Conservation (phyloP, 2,888 invertebrate species). For the Dicyrtomina minuta region DNA sequence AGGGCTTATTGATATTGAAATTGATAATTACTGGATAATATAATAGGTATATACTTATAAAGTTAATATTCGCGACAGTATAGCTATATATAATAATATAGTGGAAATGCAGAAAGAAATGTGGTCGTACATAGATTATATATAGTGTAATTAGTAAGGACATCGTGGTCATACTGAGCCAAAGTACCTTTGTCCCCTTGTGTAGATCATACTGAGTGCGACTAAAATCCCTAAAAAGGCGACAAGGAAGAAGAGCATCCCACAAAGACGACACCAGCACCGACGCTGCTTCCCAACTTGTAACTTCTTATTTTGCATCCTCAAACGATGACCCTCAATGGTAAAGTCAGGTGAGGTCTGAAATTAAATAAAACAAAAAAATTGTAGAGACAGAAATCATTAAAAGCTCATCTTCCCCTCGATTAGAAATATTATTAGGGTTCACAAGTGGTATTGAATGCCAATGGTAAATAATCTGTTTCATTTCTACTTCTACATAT, state of each 20-base stretch:
- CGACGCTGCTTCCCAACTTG: constrained; percentile 49
- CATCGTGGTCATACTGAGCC: constrained; percentile 45
- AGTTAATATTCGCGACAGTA: no score
- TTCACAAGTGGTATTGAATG: not conserved
- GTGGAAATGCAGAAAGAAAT: no score
- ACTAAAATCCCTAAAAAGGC: constrained; percentile 53
- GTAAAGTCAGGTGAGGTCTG: constrained; percentile 53
- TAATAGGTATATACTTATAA: no score
- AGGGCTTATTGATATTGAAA: no score
- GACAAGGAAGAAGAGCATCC: constrained; percentile 51
- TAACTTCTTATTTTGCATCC: constrained; percentile 49
- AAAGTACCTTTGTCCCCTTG: constrained; percentile 52
- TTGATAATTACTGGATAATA: no score
- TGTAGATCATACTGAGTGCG: constrained; percentile 52
- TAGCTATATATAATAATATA: no score
- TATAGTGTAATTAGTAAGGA: not conserved
- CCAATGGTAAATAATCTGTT: no score
- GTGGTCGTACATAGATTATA: no score
- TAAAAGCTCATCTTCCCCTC: not conserved
- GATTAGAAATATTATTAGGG: no score
- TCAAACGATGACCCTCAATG: constrained; percentile 52
- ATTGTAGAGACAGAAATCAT: not conserved
- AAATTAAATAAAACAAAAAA: constrained; percentile 22
- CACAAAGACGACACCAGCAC: constrained; percentile 50
- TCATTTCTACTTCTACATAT: no score